Conservation (phyloP, 1,140 invertebrate species). For the Drosophila littoralis region DNA sequence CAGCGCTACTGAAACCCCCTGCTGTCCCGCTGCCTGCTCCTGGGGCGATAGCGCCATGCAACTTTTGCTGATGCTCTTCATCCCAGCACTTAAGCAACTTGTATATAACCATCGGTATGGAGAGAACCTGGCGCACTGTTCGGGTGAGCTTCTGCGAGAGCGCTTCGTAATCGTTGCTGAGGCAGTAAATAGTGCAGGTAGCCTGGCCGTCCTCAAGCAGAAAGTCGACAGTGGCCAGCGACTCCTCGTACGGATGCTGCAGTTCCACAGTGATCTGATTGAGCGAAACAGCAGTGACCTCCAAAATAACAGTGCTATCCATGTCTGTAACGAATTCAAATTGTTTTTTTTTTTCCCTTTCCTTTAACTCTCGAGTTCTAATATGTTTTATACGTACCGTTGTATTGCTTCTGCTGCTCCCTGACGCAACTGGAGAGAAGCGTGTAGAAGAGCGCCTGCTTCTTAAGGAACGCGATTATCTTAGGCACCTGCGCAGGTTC, state of each 20-base stretch:
- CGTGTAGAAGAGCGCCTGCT: slow-evolving; percentile 96
- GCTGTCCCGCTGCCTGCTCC: slow-evolving; percentile 84
- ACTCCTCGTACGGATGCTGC: slow-evolving; percentile 96
- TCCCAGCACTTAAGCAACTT: slow-evolving; percentile 89
- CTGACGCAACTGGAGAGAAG: slow-evolving; percentile 94
- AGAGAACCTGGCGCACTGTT: slow-evolving; percentile 95
- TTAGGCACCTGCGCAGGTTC: slow-evolving; percentile 97
- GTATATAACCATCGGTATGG: slow-evolving; percentile 94
- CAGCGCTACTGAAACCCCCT: slow-evolving; percentile 43
- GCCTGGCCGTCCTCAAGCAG: slow-evolving; percentile 92
- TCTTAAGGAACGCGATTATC: slow-evolving; percentile 92
- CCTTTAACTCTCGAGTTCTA: background rate
- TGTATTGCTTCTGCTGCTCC: slow-evolving; percentile 90
- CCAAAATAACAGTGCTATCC: slow-evolving; percentile 94
- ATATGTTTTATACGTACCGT: slow-evolving; percentile 56
- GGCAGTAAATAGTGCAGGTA: slow-evolving; percentile 88
- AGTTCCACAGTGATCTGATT: slow-evolving; percentile 95
- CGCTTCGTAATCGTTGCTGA: slow-evolving; percentile 85
- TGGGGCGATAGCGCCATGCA: slow-evolving; percentile 82
- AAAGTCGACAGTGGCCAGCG: slow-evolving; percentile 95
- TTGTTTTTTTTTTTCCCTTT: background rate
- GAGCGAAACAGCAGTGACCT: slow-evolving; percentile 94
- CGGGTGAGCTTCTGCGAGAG: slow-evolving; percentile 90
- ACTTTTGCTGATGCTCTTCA: slow-evolving; percentile 85
- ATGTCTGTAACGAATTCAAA: slow-evolving; percentile 86